phyloP scores from a whole-genome alignment of 2,113 vertebrate genomes.

The Calidris pygmaea region DNA sequence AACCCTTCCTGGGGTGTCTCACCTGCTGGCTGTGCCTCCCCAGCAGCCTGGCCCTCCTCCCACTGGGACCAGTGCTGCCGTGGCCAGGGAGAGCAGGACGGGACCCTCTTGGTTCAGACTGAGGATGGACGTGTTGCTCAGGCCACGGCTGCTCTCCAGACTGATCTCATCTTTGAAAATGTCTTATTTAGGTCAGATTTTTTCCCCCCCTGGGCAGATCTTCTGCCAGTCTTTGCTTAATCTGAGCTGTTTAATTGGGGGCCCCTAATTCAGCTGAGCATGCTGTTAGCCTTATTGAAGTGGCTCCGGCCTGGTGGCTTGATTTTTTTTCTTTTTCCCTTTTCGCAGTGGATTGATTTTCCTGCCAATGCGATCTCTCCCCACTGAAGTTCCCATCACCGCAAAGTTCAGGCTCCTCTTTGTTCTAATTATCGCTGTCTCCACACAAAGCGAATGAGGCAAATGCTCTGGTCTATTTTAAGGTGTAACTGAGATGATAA shows the following conservation, averaged over 20 bases:
- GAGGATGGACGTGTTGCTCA: not conserved
- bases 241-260: conserved; percentile 21
- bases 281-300: not conserved
- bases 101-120: not conserved
- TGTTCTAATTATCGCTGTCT: conserved; percentile 55
- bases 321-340: not conserved
- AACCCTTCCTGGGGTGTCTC: not conserved
- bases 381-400: not conserved
- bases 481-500: conserved; percentile 39
- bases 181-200: conserved; percentile 30
- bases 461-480: conserved; percentile 40
- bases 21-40: not conserved
- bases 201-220: not conserved
- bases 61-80: not conserved
- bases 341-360: conserved; percentile 38
- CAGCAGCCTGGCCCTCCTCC: not conserved
- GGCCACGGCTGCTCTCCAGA: not conserved
- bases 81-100: not conserved
- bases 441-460: not conserved
- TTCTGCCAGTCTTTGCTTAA: conserved; percentile 7
- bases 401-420: conserved; percentile 33
- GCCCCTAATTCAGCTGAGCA: not conserved
- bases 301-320: not conserved
- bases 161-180: not conserved
- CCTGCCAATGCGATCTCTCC: conserved; percentile 17